These are phyloP conservation scores for Aspidapion aeneum DNA, from an alignment of 2,888 invertebrate genomes.

Conservation along the genomic window DNA sequence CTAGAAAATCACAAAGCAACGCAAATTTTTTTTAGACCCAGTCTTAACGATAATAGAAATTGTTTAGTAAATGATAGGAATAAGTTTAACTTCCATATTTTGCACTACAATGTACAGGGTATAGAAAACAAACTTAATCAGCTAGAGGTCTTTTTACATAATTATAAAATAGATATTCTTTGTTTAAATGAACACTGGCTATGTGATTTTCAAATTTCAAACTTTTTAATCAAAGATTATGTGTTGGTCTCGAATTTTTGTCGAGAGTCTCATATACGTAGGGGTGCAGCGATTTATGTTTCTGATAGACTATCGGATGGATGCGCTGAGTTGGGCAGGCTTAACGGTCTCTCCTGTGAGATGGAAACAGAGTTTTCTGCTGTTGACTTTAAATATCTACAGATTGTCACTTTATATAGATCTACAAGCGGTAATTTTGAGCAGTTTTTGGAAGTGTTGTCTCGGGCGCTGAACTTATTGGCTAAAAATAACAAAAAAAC, in stretches of 20 bases:
- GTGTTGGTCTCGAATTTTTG: not conserved
- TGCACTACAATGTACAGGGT: too few relatives aligned
- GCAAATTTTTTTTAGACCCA: too few relatives aligned
- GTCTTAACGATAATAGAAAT: too few relatives aligned
- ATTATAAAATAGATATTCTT: not conserved
- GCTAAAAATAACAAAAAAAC: not conserved
- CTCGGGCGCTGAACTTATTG: not conserved
- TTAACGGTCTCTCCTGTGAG: not conserved
- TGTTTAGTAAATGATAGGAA: too few relatives aligned
- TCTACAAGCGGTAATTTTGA: not conserved
- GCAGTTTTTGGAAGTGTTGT: not conserved
- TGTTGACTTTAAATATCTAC: too few relatives aligned
- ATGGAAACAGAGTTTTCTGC: not conserved
- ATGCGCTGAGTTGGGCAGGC: not conserved
- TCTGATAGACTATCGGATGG: not conserved
- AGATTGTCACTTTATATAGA: too few relatives aligned
- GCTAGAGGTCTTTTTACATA: not conserved
- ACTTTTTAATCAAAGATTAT: not conserved
- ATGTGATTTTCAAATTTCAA: not conserved
- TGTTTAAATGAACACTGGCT: not conserved
- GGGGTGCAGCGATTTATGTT: not conserved
- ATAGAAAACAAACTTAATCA: not conserved
- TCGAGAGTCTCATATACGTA: not conserved
- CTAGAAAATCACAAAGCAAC: too few relatives aligned
- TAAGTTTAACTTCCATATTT: too few relatives aligned